phyloP scores from a whole-genome alignment of 2,113 vertebrate genomes.

The Heptranchias perlo region DNA sequence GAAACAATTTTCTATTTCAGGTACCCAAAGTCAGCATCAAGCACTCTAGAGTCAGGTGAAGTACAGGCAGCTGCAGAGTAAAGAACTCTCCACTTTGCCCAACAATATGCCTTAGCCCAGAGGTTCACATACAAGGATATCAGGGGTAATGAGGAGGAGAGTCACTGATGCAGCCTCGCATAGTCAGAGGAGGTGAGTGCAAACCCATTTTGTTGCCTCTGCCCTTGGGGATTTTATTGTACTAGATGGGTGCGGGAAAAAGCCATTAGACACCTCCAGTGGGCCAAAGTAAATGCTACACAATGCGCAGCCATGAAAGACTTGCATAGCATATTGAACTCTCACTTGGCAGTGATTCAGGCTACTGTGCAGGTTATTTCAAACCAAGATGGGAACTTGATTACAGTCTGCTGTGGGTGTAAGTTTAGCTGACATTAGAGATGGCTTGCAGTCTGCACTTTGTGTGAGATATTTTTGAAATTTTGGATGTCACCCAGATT shows the following conservation, averaged over 20 bases:
- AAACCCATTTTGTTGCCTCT: too few species aligned
- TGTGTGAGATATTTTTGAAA: background rate
- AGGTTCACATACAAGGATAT: background rate
- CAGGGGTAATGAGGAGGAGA: background rate
- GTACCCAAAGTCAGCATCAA: background rate
- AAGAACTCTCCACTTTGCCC: background rate
- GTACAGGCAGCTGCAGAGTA: background rate
- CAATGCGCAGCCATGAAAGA: background rate
- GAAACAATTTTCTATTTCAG: background rate
- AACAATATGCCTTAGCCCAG: background rate
- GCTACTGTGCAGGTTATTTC: background rate
- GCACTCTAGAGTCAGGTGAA: background rate
- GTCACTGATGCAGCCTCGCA: background rate
- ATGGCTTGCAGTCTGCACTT: background rate
- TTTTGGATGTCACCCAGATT: background rate
- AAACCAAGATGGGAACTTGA: background rate
- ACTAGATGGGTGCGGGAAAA: background rate
- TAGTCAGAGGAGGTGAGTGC: background rate
- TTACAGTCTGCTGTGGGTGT: background rate
- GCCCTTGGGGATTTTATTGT: too few species aligned
- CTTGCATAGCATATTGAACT: background rate
- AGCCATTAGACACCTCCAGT: background rate
- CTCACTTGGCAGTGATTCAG: background rate
- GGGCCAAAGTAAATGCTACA: background rate
- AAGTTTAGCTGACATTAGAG: background rate